Evolutionary conservation across 2,888 invertebrate species (phyloP).

Genomic region (Lathronympha strigana): DNA sequence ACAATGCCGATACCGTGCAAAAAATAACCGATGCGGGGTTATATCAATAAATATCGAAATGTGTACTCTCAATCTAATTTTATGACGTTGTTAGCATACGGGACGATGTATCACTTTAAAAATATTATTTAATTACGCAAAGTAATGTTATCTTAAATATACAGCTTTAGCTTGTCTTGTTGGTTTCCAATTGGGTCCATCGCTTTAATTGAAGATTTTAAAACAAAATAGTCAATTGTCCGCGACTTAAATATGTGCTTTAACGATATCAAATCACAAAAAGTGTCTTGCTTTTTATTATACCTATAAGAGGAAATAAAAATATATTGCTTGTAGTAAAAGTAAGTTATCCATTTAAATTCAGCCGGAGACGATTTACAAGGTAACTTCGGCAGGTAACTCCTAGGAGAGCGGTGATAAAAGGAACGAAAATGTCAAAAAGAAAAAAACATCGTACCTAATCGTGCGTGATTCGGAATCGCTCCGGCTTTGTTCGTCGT

Average conservation of each 20-base stretch:
- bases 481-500: slow-evolving; percentile 50
- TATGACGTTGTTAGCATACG: not conserved
- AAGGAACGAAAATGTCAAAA: slow-evolving; percentile 44
- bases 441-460: slow-evolving; percentile 43
- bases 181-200: slow-evolving; percentile 8
- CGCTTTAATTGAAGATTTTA: not conserved
- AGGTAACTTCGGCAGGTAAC: slow-evolving; percentile 34
- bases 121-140: not conserved
- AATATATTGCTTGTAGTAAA: slow-evolving; percentile 18
- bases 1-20: slow-evolving; percentile 25
- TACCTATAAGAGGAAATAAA: not conserved
- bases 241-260: not conserved
- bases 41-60: slow-evolving; percentile 16
- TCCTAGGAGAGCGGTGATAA: slow-evolving; percentile 24
- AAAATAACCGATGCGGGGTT: slow-evolving; percentile 9
- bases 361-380: slow-evolving; percentile 20
- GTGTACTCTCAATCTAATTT: slow-evolving; percentile 4
- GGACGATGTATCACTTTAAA: slow-evolving; percentile 1
- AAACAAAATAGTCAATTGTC: not conserved
- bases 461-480: slow-evolving; percentile 52
- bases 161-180: slow-evolving; percentile 7
- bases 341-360: slow-evolving; percentile 14
- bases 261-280: slow-evolving; percentile 4
- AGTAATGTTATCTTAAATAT: not conserved
- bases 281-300: not conserved